A percentile compares a stretch with the other conserved stretches of the same genome.
Evolutionary conservation across 2,113 vertebrate genomes (phyloP).

Genomic region (Scomber japonicus): DNA sequence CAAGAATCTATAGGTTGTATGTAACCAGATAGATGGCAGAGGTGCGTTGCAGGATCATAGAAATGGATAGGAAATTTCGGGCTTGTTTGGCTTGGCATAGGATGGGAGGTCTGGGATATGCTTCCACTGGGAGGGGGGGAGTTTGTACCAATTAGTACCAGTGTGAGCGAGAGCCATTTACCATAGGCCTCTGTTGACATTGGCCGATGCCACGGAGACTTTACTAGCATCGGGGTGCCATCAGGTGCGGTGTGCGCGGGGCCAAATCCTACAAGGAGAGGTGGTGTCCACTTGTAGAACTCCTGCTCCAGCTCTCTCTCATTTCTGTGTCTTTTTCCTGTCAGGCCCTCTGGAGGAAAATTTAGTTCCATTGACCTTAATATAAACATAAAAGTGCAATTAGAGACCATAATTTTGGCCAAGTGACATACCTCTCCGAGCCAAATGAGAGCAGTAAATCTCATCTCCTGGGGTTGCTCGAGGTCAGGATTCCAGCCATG

Average conservation of each 20-base stretch:
- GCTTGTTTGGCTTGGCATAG: conserved; percentile 90
- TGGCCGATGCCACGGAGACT: conserved; percentile 68
- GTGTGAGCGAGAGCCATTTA: conserved; percentile 72
- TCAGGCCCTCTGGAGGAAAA: conserved; percentile 43
- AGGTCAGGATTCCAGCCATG: conserved; percentile 70
- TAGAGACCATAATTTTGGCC: conserved; percentile 64
- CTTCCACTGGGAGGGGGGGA: conserved; percentile 52
- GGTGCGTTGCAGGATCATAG: conserved; percentile 53
- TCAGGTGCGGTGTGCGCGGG: conserved; percentile 60
- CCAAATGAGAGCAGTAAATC: conserved; percentile 71
- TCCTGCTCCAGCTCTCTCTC: conserved; percentile 31
- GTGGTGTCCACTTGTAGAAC: conserved; percentile 42
- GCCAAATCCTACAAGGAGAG: conserved; percentile 55
- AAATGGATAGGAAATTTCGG: conserved; percentile 70
- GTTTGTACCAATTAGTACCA: conserved; percentile 82
- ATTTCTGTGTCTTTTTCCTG: conserved; percentile 49
- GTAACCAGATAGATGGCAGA: conserved; percentile 42
- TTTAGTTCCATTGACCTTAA: conserved; percentile 60
- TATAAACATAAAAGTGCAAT: conserved; percentile 72
- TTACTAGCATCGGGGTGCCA: conserved; percentile 73
- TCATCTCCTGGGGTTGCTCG: conserved; percentile 65
- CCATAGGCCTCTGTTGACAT: conserved; percentile 75
- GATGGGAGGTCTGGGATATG: conserved; percentile 80
- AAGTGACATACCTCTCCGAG: conserved; percentile 45
- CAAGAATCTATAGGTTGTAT: conserved; percentile 7